Evolutionary conservation across 2,888 invertebrate species (phyloP).

Genomic region (Periphyllus acericola): DNA sequence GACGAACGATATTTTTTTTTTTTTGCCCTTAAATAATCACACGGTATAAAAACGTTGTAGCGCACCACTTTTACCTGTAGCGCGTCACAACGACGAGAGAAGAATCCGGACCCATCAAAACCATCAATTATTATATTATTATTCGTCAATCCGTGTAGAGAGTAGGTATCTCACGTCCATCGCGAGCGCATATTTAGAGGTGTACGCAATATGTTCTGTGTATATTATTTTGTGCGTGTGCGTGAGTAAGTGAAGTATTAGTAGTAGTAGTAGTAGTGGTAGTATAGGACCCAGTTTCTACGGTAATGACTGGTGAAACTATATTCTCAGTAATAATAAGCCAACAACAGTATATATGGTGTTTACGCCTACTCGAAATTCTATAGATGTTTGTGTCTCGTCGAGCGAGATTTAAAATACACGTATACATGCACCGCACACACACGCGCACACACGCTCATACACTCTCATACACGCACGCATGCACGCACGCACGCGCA

Average conservation of each 20-base stretch:
- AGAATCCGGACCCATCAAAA: background rate
- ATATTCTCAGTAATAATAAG: constrained; percentile 46
- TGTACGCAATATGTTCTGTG: too few relatives aligned
- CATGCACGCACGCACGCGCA: background rate
- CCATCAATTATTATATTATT: background rate
- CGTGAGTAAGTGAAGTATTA: background rate
- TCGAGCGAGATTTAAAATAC: constrained; percentile 40
- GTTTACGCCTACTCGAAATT: constrained; percentile 59
- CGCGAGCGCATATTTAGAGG: too few relatives aligned
- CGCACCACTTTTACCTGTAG: too few relatives aligned
- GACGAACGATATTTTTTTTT: too few relatives aligned
- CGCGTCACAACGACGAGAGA: background rate
- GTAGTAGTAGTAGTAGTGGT: background rate
- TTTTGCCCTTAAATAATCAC: background rate
- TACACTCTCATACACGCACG: background rate
- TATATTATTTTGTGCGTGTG: background rate
- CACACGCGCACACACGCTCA: background rate
- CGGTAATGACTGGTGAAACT: constrained; percentile 47
- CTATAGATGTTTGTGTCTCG: constrained; percentile 21
- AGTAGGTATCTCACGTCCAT: background rate
- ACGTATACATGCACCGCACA: background rate
- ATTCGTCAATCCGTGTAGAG: background rate
- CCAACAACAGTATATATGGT: constrained; percentile 3
- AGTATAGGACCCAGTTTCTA: background rate
- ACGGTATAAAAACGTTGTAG: background rate